Percentiles rank a stretch among this genome's conserved stretches.
These are phyloP conservation scores for Odobenus rosmarus DNA, from an alignment of 2,113 vertebrate species.

Conservation along the genomic window DNA sequence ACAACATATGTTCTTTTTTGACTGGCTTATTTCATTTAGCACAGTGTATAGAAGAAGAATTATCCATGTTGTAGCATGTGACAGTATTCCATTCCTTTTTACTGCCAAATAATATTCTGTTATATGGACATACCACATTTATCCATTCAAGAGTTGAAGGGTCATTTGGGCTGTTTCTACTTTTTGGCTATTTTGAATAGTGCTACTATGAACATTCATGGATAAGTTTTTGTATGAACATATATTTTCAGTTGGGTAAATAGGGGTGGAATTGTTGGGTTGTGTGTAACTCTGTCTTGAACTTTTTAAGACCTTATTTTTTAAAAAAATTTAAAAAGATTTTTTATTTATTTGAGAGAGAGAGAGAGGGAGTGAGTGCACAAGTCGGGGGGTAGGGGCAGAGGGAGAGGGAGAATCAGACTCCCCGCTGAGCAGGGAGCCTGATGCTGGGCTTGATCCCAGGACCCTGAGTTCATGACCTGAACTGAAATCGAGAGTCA, in stretches of 20 bases:
- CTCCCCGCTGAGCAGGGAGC: no score
- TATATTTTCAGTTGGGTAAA: neutral
- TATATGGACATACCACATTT: neutral
- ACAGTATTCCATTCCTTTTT: neutral
- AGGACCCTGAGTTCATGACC: no score
- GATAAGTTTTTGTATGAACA: neutral
- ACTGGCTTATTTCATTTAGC: neutral
- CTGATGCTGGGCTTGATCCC: no score
- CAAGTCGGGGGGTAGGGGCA: no score
- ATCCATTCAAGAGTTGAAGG: neutral
- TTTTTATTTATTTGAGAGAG: neutral
- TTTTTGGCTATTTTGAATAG: neutral
- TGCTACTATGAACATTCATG: neutral
- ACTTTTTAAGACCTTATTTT: neutral
- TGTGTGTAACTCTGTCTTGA: neutral
- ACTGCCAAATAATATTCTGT: neutral
- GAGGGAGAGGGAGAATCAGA: no score
- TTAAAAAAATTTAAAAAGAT: neutral
- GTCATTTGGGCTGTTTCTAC: neutral
- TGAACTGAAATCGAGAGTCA: no score
- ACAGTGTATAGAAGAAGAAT: neutral
- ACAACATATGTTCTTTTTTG: neutral
- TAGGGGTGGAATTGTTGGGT: neutral
- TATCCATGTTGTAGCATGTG: neutral
- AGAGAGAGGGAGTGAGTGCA: no score